Evolutionary conservation across 2,797 vertebrate species (phyloP), one percentile per base, ranked within the genome.

Genomic region (Rhinichthys osculus): DNA sequence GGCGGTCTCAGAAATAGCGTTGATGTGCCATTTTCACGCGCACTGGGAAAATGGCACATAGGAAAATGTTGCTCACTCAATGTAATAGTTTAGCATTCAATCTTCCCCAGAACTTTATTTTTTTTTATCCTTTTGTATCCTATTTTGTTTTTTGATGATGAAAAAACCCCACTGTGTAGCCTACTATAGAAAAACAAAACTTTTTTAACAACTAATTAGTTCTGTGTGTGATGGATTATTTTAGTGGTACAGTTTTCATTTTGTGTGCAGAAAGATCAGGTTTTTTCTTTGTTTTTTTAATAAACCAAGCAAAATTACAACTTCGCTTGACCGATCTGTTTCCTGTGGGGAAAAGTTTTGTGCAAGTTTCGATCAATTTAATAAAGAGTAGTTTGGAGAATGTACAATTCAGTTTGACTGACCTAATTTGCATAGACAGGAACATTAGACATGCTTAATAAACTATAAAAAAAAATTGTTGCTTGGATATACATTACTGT

Each of bases 11-110:
- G 42, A 52, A 23, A 35, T 19, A 19, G 23, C 67, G 8, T 30
- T 81, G 19, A 19, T 35, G 17, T 52, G 30, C 13, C 59, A 40
- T 76, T 74, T 71, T 76, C 54, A 83, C 30, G 82, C 82, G 72
- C 71, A 52, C 14, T n/a, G 21, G n/a, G n/a, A n/a, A n/a, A n/a
- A n/a, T n/a, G n/a, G n/a, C n/a, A n/a, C n/a, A n/a, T n/a, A n/a
- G n/a, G n/a, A n/a, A n/a, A 8, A 57, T 14, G 11, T 38, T 59
- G 52, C 74, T 59, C 13, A 40, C 33, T 59, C 23, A n/a, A 13
- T 35, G 27, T 78, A 40, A 9, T 69, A n/a, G 13, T 59, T 27
- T 4, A 44, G 54, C 14, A 27, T 42, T 78, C 54, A 27, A 5
- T 42, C 4, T 19, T 19, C 7, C 7, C 52, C 40, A 42, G 2